Conservation (phyloP, 2,888 invertebrate genomes). For the Pachymerium ferrugineum region DNA sequence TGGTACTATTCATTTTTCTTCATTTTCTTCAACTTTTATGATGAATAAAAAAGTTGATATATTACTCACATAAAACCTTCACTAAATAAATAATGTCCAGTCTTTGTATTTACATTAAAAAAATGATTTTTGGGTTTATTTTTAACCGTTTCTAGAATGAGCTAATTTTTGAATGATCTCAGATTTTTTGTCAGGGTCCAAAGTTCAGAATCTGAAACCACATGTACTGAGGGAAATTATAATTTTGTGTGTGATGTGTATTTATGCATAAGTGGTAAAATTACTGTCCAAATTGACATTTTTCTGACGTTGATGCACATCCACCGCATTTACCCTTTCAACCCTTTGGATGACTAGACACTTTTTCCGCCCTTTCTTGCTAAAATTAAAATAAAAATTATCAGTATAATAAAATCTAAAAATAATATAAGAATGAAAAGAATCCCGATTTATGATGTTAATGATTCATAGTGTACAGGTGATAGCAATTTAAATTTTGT, state of each 20-base stretch:
- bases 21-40: too few species aligned
- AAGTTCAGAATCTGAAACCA: not conserved
- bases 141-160: not conserved
- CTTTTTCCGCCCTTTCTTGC: not conserved
- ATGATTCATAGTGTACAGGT: too few species aligned
- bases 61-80: too few species aligned
- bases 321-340: not conserved
- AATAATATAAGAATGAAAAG: too few species aligned
- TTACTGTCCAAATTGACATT: too few species aligned
- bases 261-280: not conserved
- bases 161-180: not conserved
- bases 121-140: not conserved
- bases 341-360: not conserved
- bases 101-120: too few species aligned
- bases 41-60: too few species aligned
- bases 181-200: not conserved
- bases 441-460: too few species aligned
- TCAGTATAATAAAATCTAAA: not conserved
- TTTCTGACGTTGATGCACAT: not conserved
- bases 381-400: not conserved
- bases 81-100: too few species aligned
- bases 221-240: not conserved
- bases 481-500: too few species aligned
- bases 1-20: too few species aligned
- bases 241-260: not conserved